Conservation (phyloP, 2,113 vertebrate species). For the Gymnogyps californianus region DNA sequence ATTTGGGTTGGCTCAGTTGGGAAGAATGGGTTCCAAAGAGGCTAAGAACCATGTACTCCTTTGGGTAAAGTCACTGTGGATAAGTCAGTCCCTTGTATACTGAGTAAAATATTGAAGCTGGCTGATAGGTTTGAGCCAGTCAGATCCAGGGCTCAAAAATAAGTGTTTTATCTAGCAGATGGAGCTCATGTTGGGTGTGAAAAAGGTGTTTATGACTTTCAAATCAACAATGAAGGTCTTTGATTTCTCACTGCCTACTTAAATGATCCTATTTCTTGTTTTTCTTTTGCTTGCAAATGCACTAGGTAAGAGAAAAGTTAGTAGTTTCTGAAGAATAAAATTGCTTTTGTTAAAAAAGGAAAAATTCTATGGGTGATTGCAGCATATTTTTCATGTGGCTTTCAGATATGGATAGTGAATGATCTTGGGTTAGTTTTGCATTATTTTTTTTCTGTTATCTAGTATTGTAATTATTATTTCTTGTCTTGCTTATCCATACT, state of each 20-base stretch:
- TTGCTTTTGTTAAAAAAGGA: neutral
- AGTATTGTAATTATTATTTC: conserved; percentile 44
- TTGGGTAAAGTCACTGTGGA: conserved; percentile 31
- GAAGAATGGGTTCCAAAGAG: conserved; percentile 49
- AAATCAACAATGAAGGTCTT: conserved; percentile 26
- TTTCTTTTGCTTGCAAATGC: neutral
- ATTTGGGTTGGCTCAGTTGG: neutral
- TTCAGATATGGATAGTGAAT: neutral
- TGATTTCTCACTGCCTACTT: conserved; percentile 28
- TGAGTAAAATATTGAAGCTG: conserved; percentile 52
- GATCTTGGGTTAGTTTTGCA: neutral
- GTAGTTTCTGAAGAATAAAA: neutral
- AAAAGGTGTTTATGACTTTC: conserved; percentile 41
- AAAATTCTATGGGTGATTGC: neutral
- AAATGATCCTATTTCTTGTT: conserved; percentile 3
- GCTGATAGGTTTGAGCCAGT: neutral
- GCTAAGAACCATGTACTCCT: conserved; percentile 32
- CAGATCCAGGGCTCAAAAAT: conserved; percentile 47
- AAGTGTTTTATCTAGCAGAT: conserved; percentile 26
- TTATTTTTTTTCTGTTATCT: neutral
- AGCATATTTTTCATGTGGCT: neutral
- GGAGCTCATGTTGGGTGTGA: conserved; percentile 14
- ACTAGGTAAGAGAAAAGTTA: neutral
- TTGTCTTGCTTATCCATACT: conserved; percentile 24
- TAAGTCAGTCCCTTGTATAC: conserved; percentile 17